phyloP scores from a whole-genome alignment of 1,140 invertebrate species.

The Bombus polaris region DNA sequence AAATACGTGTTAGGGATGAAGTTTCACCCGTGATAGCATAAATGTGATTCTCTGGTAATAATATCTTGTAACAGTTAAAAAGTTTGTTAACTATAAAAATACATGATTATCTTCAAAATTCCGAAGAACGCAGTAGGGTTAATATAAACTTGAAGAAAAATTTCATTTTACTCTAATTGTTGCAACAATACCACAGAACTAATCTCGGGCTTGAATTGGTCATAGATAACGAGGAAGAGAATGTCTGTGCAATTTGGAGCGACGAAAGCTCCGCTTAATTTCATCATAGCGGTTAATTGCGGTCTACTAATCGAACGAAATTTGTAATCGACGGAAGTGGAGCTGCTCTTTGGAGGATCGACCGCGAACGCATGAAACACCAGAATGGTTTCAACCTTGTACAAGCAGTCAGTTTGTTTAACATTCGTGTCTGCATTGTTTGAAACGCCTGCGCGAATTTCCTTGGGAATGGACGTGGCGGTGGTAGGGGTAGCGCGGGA shows the following conservation, averaged over 20 bases:
- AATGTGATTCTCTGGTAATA: neutral
- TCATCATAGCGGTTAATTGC: conserved; percentile 2
- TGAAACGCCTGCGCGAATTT: conserved; percentile 68
- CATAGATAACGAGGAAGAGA: neutral
- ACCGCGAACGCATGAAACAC: neutral
- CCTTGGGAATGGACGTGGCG: conserved; percentile 44
- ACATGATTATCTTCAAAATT: neutral
- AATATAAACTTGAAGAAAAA: neutral
- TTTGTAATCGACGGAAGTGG: conserved; percentile 10
- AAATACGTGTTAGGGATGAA: neutral
- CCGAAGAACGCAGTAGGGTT: neutral
- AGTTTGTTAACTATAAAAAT: neutral
- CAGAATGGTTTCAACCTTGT: neutral
- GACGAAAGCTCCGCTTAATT: neutral
- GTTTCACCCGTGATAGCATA: neutral
- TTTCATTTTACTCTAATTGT: neutral
- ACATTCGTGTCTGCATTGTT: conserved; percentile 46
- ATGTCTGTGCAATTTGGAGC: neutral
- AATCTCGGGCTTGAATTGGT: neutral
- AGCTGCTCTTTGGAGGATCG: neutral
- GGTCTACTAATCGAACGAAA: neutral
- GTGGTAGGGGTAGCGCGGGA: conserved; percentile 65
- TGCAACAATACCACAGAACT: neutral
- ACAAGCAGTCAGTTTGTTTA: conserved; percentile 26
- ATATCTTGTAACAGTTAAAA: neutral